Percentiles rank a stretch among this genome's conserved stretches.
Conservation (phyloP, 2,888 invertebrate species). For the Mesopsocus fuscifrons region DNA sequence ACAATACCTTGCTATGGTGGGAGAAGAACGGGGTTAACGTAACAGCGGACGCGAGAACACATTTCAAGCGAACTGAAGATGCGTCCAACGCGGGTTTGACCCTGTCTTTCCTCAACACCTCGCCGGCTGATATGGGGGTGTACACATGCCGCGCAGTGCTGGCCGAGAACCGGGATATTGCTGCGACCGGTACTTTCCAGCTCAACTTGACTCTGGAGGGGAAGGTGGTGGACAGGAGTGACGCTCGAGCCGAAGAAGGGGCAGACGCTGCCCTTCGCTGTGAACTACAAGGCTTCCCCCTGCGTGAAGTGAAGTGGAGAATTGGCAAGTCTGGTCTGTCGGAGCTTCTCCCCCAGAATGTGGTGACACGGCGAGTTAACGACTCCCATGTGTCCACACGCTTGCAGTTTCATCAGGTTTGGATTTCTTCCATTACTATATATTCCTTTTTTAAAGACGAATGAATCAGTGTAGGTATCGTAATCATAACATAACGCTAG, state of each 20-base stretch:
- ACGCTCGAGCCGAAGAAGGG: constrained; percentile 31
- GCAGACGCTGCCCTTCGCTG: constrained; percentile 32
- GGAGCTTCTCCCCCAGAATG: constrained; percentile 8
- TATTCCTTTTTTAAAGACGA: too few relatives aligned
- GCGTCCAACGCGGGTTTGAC: constrained; percentile 24
- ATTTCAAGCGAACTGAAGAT: constrained; percentile 18
- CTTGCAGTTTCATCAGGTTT: constrained; percentile 33
- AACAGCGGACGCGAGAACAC: constrained; percentile 8
- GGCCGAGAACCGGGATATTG: constrained; percentile 22
- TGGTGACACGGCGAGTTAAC: constrained; percentile 26
- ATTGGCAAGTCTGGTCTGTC: constrained; percentile 18
- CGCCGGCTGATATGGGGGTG: constrained; percentile 36
- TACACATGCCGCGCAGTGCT: constrained; percentile 36
- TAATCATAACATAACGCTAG: too few relatives aligned
- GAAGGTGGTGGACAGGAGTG: constrained; percentile 28
- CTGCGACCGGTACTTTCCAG: constrained; percentile 22
- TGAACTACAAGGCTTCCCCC: constrained; percentile 37
- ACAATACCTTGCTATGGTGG: constrained; percentile 6
- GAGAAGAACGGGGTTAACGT: constrained; percentile 1
- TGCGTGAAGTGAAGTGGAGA: constrained; percentile 34
- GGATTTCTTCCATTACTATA: too few relatives aligned
- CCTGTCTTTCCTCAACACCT: constrained; percentile 32
- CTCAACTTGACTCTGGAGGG: constrained; percentile 23
- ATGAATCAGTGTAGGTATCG: too few relatives aligned
- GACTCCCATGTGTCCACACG: constrained; percentile 38